Evolutionary conservation across 2,797 vertebrate genomes (phyloP), one percentile per base, ranked within the genome.

Genomic region (Crocodylus rhombifer): DNA sequence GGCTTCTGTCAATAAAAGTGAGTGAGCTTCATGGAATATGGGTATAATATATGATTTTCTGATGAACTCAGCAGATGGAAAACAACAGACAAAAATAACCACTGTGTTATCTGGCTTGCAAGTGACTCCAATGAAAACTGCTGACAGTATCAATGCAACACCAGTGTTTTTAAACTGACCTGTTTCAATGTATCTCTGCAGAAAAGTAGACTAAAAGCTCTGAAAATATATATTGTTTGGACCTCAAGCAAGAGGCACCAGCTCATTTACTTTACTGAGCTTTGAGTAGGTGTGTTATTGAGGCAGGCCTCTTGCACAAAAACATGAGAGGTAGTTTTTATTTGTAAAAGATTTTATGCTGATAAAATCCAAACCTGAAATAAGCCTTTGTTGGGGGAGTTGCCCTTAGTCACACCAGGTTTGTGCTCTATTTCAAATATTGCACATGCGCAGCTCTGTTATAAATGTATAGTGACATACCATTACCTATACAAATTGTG

Each of bases 61-160:
- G 81, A 26, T 3, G 2, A 25, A 55, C 60, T 79, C 76, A 58
- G 57, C 36, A 82, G 30, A 62, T 78, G 71, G 83, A 86, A 80
- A 91, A 14, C 55, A 80, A 2, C 0, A 0, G 7, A 13, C 4
- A 4, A 74, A 91, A 65, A 28, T 14, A 1, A 58, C 15, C 11
- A 21, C 36, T 58, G n/a, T 78, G 30, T 6, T 51, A 36, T 26
- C 64, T 67, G 13, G 0, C 58, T 76, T 74, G 61, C n/a, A 25
- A 2, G 42, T 14, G 4, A 57, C 36, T 91, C 63, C 57, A 4
- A 6, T 1, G 11, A 80, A 84, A 12, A 69, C 3, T 13, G 11
- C 0, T 7, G 87, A 21, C 25, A 80, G 51, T 58, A 8, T 5
- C 81, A 84, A 36, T 2, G 2, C 67, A 78, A 71, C 0, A 4